Evolutionary conservation across 2,113 vertebrate genomes (phyloP).

Genomic region (Scatophagus argus): DNA sequence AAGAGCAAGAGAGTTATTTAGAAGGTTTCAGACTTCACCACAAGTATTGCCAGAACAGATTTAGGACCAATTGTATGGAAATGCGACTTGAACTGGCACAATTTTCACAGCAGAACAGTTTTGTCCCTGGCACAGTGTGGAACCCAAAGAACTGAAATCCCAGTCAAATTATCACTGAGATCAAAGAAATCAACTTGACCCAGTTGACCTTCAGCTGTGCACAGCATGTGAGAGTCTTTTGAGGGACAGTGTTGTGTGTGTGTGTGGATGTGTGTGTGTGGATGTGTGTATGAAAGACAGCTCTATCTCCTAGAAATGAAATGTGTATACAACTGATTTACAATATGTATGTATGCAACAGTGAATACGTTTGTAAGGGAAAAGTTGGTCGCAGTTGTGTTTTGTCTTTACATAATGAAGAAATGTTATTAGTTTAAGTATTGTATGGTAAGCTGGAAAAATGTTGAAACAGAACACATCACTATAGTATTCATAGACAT

Average conservation of each 20-base stretch:
- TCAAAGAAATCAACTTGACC: constrained; percentile 65
- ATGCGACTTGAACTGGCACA: neutral
- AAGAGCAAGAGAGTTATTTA: neutral
- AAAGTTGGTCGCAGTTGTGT: no score
- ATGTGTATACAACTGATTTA: no score
- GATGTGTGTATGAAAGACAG: neutral
- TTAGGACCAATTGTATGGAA: constrained; percentile 15
- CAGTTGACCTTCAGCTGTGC: constrained; percentile 48
- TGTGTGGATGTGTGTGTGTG: neutral
- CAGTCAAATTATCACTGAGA: constrained; percentile 44
- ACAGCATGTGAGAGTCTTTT: constrained; percentile 30
- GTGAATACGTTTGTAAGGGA: no score
- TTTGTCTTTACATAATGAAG: no score
- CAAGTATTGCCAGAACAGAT: neutral
- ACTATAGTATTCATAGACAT: no score
- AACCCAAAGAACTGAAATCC: constrained; percentile 19
- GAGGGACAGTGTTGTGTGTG: neutral
- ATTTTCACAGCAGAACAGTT: constrained; percentile 16
- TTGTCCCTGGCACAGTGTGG: constrained; percentile 30
- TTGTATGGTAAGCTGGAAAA: no score
- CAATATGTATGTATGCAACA: no score
- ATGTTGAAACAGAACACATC: no score
- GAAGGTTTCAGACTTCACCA: neutral
- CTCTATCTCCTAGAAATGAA: no score
- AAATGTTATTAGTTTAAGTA: no score